Percentiles rank a stretch among this genome's conserved stretches.
These are phyloP conservation scores for Aphelenchoides fujianensis DNA, from an alignment of 1,140 invertebrate genomes.

Conservation along the genomic window DNA sequence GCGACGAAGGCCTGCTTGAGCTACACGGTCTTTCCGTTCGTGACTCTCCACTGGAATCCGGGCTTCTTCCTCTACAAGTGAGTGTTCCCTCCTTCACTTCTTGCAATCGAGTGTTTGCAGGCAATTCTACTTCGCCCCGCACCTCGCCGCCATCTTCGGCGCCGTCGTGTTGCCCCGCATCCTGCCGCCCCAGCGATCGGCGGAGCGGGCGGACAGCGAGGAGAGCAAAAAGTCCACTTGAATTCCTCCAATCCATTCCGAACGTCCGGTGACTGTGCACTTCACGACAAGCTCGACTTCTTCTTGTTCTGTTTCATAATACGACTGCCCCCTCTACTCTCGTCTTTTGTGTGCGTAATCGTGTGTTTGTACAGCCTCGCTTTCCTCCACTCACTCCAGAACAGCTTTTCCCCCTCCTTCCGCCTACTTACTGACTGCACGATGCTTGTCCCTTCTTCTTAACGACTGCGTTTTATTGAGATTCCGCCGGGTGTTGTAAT, in stretches of 20 bases:
- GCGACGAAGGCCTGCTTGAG: constrained; percentile 39
- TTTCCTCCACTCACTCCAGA: too few species aligned
- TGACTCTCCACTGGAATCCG: constrained; percentile 42
- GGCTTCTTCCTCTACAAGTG: constrained; percentile 44
- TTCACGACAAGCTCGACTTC: not conserved
- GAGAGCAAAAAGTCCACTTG: constrained; percentile 1
- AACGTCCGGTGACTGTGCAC: not conserved
- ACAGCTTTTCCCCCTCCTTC: too few species aligned
- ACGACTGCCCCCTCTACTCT: not conserved
- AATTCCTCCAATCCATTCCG: not conserved
- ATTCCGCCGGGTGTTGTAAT: too few species aligned
- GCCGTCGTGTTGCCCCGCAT: constrained; percentile 31
- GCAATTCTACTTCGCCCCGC: constrained; percentile 29
- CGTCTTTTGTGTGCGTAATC: not conserved
- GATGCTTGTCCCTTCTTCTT: too few species aligned
- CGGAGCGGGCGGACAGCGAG: not conserved
- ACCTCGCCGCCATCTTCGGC: constrained; percentile 31
- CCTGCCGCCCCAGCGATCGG: constrained; percentile 19
- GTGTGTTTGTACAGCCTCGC: too few species aligned
- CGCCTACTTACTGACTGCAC: too few species aligned
- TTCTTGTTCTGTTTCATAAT: not conserved
- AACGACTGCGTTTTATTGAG: too few species aligned
- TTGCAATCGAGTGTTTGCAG: constrained; percentile 28
- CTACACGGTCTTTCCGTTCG: constrained; percentile 47
- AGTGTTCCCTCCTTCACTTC: too few species aligned